phyloP scores from a whole-genome alignment of 2,113 vertebrate species.

The Brachyhypopomus occidentalis region DNA sequence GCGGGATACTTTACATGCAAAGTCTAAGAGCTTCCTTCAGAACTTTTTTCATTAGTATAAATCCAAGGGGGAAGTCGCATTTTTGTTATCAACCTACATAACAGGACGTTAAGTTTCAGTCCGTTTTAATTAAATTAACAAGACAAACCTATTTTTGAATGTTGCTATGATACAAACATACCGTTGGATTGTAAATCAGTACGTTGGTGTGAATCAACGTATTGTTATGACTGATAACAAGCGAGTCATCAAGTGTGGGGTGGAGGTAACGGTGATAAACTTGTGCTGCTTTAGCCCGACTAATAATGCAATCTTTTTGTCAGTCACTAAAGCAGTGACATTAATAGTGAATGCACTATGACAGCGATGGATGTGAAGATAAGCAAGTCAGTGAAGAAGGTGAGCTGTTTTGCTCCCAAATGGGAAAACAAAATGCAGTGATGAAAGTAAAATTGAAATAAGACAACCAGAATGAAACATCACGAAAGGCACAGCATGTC shows the following conservation, averaged over 20 bases:
- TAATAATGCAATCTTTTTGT: constrained; percentile 6
- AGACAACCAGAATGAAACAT: neutral
- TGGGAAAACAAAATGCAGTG: neutral
- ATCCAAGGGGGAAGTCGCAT: neutral
- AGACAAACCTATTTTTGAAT: constrained; percentile 28
- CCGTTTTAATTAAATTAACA: constrained; percentile 39
- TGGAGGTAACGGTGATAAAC: constrained; percentile 3
- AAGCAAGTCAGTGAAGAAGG: constrained; percentile 11
- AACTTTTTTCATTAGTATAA: too few relatives aligned
- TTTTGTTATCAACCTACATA: neutral
- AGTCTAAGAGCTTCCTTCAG: too few relatives aligned
- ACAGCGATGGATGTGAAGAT: constrained; percentile 9
- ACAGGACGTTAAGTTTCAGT: neutral
- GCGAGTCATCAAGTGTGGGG: constrained; percentile 30
- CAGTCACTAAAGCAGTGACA: neutral
- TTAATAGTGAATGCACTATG: constrained; percentile 13
- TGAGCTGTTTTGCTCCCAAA: constrained; percentile 4
- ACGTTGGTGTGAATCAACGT: constrained; percentile 3
- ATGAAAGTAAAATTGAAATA: constrained; percentile 1
- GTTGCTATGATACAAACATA: constrained; percentile 38
- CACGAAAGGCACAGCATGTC: neutral
- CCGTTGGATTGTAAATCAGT: neutral
- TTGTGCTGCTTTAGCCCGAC: constrained; percentile 29
- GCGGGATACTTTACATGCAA: too few relatives aligned
- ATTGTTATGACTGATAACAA: constrained; percentile 26